A percentile compares a stretch with the other conserved stretches of the same genome.
These are phyloP conservation scores for Aphodius granarius DNA, from an alignment of 2,888 invertebrate species.

Conservation along the genomic window DNA sequence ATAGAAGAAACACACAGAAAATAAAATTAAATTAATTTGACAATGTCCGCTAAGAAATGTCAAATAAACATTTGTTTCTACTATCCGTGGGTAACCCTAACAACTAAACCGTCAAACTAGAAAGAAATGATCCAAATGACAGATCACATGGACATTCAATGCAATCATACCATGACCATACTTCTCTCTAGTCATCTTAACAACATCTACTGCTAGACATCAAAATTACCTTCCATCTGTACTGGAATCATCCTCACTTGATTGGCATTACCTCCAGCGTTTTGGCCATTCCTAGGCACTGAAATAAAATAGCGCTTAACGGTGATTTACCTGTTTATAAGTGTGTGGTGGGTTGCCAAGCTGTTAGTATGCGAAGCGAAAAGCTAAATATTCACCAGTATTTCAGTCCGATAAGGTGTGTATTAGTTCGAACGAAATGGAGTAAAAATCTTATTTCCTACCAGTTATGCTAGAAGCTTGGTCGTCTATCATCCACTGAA, in stretches of 20 bases:
- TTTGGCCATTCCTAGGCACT: slow-evolving; percentile 15
- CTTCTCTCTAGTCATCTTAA: too few species aligned
- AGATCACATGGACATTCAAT: too few species aligned
- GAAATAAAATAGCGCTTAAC: slow-evolving; percentile 15
- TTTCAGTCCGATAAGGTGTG: not conserved
- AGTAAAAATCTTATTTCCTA: not conserved
- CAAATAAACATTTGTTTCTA: not conserved
- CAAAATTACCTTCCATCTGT: slow-evolving; percentile 61
- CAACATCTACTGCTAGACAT: too few species aligned
- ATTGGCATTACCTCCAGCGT: slow-evolving; percentile 37
- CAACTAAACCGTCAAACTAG: not conserved
- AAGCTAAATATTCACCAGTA: slow-evolving; percentile 6
- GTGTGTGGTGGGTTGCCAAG: not conserved
- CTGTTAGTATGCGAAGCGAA: slow-evolving; percentile 14
- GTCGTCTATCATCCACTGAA: slow-evolving; percentile 66
- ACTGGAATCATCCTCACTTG: slow-evolving; percentile 65
- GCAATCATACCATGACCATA: too few species aligned
- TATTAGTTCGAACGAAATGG: not conserved
- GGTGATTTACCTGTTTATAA: not conserved
- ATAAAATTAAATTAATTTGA: not conserved
- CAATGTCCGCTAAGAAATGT: not conserved
- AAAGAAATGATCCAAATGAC: too few species aligned
- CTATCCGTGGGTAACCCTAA: not conserved
- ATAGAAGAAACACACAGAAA: not conserved
- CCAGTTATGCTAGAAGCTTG: slow-evolving; percentile 40